Base-by-base conservation (phyloP, 2,797 vertebrate species). In the Pelodytes ibericus region DNA sequence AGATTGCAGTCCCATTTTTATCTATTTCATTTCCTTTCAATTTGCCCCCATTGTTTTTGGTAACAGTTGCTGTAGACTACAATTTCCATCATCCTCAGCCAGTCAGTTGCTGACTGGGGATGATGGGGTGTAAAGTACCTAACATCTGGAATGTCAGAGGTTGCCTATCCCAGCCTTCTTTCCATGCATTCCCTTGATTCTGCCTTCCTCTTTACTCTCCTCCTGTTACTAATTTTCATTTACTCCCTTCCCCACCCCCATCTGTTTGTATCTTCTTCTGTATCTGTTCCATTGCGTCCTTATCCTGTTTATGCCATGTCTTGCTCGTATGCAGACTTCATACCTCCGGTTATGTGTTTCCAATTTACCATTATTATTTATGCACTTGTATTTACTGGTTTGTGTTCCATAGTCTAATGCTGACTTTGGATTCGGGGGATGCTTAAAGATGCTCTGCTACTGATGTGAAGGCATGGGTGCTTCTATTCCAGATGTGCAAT, bases 401-500 rank as follows among this genome's bases (percentile, higher is more conserved):
- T n/a, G n/a, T n/a, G n/a, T n/a, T n/a, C n/a, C n/a, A n/a, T n/a
- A n/a, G n/a, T n/a, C n/a, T n/a, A n/a, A n/a, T n/a, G n/a, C n/a
- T n/a, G n/a, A n/a, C n/a, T n/a, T n/a, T n/a, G n/a, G n/a, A n/a
- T n/a, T n/a, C n/a, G n/a, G n/a, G n/a, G n/a, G n/a, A 53, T 22
- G 20, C 49, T 22, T 53, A 20, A 24, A 53, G n/a, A 2, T 22
- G 16, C 39, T 15, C 13, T 53, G 22, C 20, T 20, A 6, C 16
- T 22, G 13, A 30, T 53, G 9, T 47, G 44, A 30, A 69, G 39
- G 26, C 30, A 30, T 18, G 15, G 10, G 41, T 58, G 16, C 47
- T 27, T 30, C 39, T 7, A 39, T 9, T 13, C 20, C 31, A 70
- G 66, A 64, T 71, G 30, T 70, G 68, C 18, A 29, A 11, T 26